Base-by-base conservation (phyloP, 2,888 invertebrate genomes). In the Crioceris asparagi region DNA sequence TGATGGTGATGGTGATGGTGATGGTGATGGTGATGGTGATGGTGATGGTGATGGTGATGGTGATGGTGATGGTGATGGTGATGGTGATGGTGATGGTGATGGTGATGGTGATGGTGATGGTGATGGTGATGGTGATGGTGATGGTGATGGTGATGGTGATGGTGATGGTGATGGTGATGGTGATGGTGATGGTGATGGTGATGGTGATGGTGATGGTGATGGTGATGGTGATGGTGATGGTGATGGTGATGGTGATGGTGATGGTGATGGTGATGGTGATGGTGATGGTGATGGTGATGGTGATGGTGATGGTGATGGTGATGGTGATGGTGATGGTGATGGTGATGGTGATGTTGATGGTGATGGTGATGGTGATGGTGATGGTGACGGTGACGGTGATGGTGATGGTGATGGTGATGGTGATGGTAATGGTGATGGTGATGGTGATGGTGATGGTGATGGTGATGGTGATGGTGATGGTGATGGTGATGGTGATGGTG, bases 381-480 rank as follows among this genome's bases (percentile, higher is more conserved):
- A 35, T 35, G 29, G 8, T 29, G 7, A 30, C 29, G 29, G 8
- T 29, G 7, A 35, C 29, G 29, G 15, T 29, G 7, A 35, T 35
- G 29, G 8, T 29, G 4, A 30, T 35, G 29, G 8, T 29, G 7
- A 35, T 35, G 29, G 15, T 29, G 7, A 35, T 35, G 29, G 16
- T 29, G 7, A 30, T 35, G 29, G 16, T 29, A 8, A 35, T 35
- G 29, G 27, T 29, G 7, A 35, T 35, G 29, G 16, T 29, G 7
- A 35, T 35, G 29, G 16, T 29, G 7, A 35, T 35, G 29, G 27
- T 29, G 7, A 35, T 35, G 29, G 16, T 29, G 7, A 30, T 35
- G 29, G 16, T 29, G 7, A 31, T 35, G 29, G 21, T 33, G 4
- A 38, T 45, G 43, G 36, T 45, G 40, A 32, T 45, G 42, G 29